phyloP scores from a whole-genome alignment of 2,888 invertebrate genomes.

The Nomada hirtipes region DNA sequence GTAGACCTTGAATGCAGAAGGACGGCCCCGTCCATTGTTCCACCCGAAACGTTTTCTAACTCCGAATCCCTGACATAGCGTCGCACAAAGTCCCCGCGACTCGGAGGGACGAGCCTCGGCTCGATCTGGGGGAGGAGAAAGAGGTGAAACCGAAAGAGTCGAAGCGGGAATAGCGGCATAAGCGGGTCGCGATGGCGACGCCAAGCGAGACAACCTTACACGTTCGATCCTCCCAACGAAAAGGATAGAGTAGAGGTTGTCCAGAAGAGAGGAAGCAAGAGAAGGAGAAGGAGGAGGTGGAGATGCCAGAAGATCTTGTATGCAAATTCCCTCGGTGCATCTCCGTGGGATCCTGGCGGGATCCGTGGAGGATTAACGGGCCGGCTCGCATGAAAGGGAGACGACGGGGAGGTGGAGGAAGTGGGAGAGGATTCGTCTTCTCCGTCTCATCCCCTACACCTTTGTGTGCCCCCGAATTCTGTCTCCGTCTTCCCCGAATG shows the following conservation, averaged over 20 bases:
- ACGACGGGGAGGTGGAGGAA: conserved; percentile 63
- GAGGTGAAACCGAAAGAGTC: conserved; percentile 65
- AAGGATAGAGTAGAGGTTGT: conserved; percentile 47
- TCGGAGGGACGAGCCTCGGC: conserved; percentile 41
- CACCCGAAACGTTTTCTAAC: conserved; percentile 58
- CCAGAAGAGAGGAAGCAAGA: conserved; percentile 75
- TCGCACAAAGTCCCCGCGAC: conserved; percentile 57
- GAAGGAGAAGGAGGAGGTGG: conserved; percentile 63
- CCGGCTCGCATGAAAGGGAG: conserved; percentile 84
- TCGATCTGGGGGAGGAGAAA: conserved; percentile 49
- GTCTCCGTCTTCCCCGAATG: background rate
- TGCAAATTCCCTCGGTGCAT: conserved; percentile 84
- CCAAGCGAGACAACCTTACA: conserved; percentile 36
- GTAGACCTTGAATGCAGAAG: conserved; percentile 36
- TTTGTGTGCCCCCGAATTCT: conserved; percentile 12
- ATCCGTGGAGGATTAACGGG: conserved; percentile 84
- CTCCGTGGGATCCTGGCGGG: conserved; percentile 84
- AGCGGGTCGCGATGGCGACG: conserved; percentile 75
- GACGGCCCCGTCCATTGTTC: conserved; percentile 63
- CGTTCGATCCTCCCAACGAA: conserved; percentile 21
- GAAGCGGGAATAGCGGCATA: conserved; percentile 66
- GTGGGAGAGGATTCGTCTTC: conserved; percentile 66
- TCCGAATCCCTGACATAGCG: conserved; percentile 54
- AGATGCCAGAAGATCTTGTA: conserved; percentile 84
- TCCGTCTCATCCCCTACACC: conserved; percentile 33